Percentiles rank a stretch among this genome's conserved stretches.
Conservation (phyloP, 2,113 vertebrate species). For the Salvelinus namaycush region DNA sequence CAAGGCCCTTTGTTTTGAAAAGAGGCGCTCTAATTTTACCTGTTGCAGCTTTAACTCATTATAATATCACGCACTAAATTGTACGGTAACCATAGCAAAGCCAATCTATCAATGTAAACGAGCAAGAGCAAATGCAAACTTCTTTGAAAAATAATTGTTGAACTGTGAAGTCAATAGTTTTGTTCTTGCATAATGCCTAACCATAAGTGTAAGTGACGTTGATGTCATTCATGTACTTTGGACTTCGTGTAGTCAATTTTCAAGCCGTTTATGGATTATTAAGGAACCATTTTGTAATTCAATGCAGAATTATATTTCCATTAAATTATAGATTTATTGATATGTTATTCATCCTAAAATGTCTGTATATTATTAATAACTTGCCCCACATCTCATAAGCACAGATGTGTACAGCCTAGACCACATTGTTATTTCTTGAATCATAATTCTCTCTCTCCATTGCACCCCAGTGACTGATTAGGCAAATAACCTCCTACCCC, state of each 20-base stretch:
- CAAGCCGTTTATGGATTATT: neutral
- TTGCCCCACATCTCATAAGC: neutral
- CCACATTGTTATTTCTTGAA: neutral
- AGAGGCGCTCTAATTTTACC: slow-evolving; percentile 51
- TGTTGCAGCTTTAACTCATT: slow-evolving; percentile 57
- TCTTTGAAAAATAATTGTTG: neutral
- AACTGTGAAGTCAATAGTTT: neutral
- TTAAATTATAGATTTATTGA: neutral
- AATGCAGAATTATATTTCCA: too few relatives aligned
- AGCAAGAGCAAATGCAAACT: slow-evolving; percentile 4
- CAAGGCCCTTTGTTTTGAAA: slow-evolving; percentile 57
- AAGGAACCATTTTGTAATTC: neutral
- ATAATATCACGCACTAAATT: slow-evolving; percentile 23
- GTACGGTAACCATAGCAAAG: slow-evolving; percentile 56
- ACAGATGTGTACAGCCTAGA: neutral
- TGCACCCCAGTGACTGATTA: slow-evolving; percentile 19
- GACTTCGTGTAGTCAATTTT: neutral
- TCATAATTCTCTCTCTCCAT: neutral
- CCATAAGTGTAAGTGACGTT: neutral
- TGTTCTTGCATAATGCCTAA: neutral
- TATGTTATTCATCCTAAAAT: neutral
- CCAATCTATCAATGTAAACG: slow-evolving; percentile 8
- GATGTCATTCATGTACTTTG: neutral
- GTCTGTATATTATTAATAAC: neutral
- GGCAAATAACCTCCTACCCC: slow-evolving; percentile 14